These are phyloP conservation scores for Xenopus petersii DNA, from an alignment of 2,797 vertebrate species.

Conservation along the genomic window DNA sequence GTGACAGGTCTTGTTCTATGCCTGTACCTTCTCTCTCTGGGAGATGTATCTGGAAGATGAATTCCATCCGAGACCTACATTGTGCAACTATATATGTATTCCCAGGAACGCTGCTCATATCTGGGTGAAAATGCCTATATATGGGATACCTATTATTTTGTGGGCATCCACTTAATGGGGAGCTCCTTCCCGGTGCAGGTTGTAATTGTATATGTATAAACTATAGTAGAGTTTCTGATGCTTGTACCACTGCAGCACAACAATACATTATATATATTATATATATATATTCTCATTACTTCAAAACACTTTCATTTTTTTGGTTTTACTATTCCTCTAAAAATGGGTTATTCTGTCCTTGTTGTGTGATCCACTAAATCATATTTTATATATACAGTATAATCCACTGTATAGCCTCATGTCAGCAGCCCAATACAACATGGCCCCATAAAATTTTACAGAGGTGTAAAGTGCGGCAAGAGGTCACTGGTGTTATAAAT, in stretches of 20 bases:
- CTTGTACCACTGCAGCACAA: too few relatives aligned
- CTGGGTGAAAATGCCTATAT: constrained; percentile 8
- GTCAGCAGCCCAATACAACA: constrained; percentile 22
- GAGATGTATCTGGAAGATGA: neutral
- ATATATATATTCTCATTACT: too few relatives aligned
- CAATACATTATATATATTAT: too few relatives aligned
- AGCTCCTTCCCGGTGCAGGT: too few relatives aligned
- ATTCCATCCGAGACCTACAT: constrained; percentile 7
- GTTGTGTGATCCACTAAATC: constrained; percentile 23
- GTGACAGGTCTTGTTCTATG: constrained; percentile 4
- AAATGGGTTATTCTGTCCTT: constrained; percentile 4
- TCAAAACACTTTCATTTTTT: too few relatives aligned
- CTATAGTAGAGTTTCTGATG: too few relatives aligned
- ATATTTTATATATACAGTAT: constrained; percentile 17
- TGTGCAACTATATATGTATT: constrained; percentile 9
- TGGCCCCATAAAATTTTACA: constrained; percentile 33
- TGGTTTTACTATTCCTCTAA: too few relatives aligned
- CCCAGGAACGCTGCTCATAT: neutral
- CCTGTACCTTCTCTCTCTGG: neutral
- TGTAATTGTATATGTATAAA: too few relatives aligned
- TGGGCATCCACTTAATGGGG: too few relatives aligned
- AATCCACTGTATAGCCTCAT: constrained; percentile 24
- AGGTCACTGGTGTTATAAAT: constrained; percentile 3
- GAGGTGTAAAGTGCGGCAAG: constrained; percentile 22
- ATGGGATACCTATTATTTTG: constrained; percentile 39